A percentile compares a stretch with the other conserved stretches of the same genome.
These are phyloP conservation scores for Tachina lurida DNA, from an alignment of 2,888 invertebrate genomes.

Conservation along the genomic window DNA sequence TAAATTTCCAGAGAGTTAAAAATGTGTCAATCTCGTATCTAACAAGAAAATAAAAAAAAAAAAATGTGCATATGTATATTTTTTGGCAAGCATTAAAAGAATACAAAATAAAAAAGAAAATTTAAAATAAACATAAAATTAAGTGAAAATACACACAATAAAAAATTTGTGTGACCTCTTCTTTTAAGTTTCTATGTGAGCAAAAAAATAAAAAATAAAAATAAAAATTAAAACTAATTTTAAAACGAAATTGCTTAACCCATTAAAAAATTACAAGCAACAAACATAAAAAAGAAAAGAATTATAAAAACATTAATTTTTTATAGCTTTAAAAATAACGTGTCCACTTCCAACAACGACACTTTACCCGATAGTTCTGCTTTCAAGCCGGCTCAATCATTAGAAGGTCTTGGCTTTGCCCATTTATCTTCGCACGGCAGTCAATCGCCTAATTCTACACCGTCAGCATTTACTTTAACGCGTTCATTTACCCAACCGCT, in stretches of 20 bases:
- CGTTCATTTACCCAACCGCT: constrained; percentile 79
- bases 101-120: constrained; percentile 35
- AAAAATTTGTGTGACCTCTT: constrained; percentile 36
- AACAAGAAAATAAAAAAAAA: constrained; percentile 30
- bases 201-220: constrained; percentile 39
- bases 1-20: constrained; percentile 49
- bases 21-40: constrained; percentile 42
- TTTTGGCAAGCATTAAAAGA: constrained; percentile 56
- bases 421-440: constrained; percentile 70
- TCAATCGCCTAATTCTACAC: constrained; percentile 70
- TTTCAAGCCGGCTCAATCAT: constrained; percentile 81
- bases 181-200: constrained; percentile 40
- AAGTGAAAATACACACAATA: constrained; percentile 27
- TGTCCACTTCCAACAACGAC: constrained; percentile 77
- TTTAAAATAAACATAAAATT: constrained; percentile 32
- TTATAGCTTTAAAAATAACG: constrained; percentile 75
- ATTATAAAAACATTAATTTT: constrained; percentile 35
- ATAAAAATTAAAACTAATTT: constrained; percentile 15
- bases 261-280: constrained; percentile 14
- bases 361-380: constrained; percentile 78
- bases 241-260: constrained; percentile 45
- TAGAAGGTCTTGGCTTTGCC: constrained; percentile 77
- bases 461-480: constrained; percentile 74
- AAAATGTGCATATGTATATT: not conserved
- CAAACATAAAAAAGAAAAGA: constrained; percentile 27